Conservation (phyloP, 2,888 invertebrate species). For the Phalera bucephala region DNA sequence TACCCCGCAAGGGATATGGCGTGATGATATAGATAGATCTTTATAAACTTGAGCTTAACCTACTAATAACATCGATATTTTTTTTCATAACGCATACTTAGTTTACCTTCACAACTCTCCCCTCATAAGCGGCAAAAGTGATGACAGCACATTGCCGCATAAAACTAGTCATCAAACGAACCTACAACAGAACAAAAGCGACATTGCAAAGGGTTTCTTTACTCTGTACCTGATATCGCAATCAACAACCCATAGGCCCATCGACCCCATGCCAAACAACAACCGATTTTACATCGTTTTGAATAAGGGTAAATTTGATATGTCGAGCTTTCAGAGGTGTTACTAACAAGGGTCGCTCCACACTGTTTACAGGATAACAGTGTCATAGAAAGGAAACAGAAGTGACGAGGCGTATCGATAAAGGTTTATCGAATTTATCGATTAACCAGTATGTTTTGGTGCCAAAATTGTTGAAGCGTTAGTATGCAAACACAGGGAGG, state of each 20-base stretch:
- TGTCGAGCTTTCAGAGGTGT: slow-evolving; percentile 9
- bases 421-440: slow-evolving; percentile 38
- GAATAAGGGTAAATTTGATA: slow-evolving; percentile 16
- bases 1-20: too few species aligned
- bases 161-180: too few species aligned
- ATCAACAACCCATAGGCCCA: slow-evolving; percentile 32
- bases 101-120: too few species aligned
- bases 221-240: slow-evolving; percentile 30
- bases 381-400: slow-evolving; percentile 40
- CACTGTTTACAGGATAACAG: slow-evolving; percentile 35
- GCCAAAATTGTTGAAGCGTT: slow-evolving; percentile 27
- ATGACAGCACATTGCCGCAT: slow-evolving; percentile 29
- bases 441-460: slow-evolving; percentile 27
- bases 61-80: too few species aligned
- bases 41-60: too few species aligned
- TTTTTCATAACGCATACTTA: too few species aligned
- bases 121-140: slow-evolving; percentile 28
- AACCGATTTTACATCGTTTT: slow-evolving; percentile 13
- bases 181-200: slow-evolving; percentile 33
- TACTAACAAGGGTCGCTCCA: slow-evolving; percentile 21
- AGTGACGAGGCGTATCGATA: slow-evolving; percentile 31
- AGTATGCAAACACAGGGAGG: slow-evolving; percentile 28
- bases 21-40: too few species aligned
- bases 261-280: slow-evolving; percentile 12
- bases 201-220: slow-evolving; percentile 40